A percentile compares a stretch with the other conserved stretches of the same genome.
Conservation (phyloP, 2,113 vertebrate genomes). For the Cyanoliseus patagonus region DNA sequence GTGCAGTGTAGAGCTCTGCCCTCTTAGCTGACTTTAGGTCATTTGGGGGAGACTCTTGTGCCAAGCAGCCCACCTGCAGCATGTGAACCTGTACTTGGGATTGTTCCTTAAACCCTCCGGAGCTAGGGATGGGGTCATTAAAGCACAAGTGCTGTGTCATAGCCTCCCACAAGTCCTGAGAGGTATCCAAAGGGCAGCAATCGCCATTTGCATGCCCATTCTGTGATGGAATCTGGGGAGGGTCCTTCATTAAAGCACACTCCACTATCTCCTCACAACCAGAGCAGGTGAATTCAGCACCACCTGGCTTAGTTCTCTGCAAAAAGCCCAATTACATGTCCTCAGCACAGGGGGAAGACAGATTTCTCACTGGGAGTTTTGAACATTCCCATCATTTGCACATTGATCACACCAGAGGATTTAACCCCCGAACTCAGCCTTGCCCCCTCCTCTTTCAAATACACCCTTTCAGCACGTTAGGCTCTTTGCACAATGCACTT, state of each 20-base stretch:
- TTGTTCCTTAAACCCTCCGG: not conserved
- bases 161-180: not conserved
- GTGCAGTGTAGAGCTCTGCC: not conserved
- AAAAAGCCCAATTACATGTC: not conserved
- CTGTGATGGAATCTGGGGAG: not conserved
- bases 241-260: not conserved
- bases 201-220: not conserved
- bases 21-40: not conserved
- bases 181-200: not conserved
- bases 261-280: not conserved
- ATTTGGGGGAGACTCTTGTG: not conserved
- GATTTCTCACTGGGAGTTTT: not conserved
- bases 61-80: not conserved
- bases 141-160: not conserved
- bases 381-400: not conserved
- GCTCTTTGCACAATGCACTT: not conserved
- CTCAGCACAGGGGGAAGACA: not conserved
- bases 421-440: not conserved
- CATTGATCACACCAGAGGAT: not conserved
- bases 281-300: not conserved
- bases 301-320: not conserved
- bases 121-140: not conserved
- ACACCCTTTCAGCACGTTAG: not conserved
- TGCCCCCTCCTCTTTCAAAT: not conserved
- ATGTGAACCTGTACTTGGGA: fast-evolving